Evolutionary conservation across 2,113 vertebrate species (phyloP).

Genomic region (Lycaon pictus): DNA sequence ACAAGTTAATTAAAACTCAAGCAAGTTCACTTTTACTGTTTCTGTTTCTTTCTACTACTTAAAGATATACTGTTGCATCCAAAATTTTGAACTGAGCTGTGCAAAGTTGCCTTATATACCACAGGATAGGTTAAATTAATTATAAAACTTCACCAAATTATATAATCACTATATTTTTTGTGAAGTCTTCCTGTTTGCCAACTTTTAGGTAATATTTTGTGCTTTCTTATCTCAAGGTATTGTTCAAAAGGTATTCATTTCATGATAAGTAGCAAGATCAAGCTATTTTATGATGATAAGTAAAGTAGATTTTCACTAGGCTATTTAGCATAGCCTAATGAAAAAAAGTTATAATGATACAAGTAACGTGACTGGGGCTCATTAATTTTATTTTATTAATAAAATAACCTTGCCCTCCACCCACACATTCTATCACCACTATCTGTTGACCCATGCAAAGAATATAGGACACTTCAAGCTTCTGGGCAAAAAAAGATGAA

Average conservation of each 20-base stretch:
- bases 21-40: neutral
- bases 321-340: too few species aligned
- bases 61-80: neutral
- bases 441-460: neutral
- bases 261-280: neutral
- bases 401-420: neutral
- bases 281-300: neutral
- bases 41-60: neutral
- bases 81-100: neutral
- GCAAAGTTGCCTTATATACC: neutral
- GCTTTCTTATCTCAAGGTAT: neutral
- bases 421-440: neutral
- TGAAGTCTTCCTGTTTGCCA: neutral
- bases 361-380: neutral
- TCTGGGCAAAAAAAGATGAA: neutral
- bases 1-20: conserved; percentile 36
- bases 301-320: neutral
- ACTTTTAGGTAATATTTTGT: neutral
- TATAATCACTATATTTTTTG: neutral
- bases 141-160: neutral
- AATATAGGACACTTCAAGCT: neutral
- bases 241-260: neutral
- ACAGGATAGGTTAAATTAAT: neutral
- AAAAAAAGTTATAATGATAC: neutral
- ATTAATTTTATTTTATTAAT: too few species aligned